These are phyloP conservation scores for Panagrolaimus sp. DNA, from an alignment of 1,140 invertebrate genomes.

Conservation along the genomic window DNA sequence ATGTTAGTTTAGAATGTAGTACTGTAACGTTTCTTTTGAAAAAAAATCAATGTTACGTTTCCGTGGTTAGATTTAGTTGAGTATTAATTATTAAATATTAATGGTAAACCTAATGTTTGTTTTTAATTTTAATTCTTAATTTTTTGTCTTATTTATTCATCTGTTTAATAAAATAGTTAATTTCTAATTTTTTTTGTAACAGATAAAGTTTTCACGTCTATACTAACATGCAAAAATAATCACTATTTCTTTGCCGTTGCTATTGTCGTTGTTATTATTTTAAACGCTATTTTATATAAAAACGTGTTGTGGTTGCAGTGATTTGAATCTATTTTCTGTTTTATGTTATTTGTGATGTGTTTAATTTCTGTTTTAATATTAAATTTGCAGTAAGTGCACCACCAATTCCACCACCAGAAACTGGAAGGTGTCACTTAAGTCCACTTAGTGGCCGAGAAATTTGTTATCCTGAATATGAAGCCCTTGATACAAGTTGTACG, in stretches of 20 bases:
- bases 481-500: slow-evolving; percentile 55
- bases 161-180: not conserved
- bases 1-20: not conserved
- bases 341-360: not conserved
- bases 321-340: slow-evolving; percentile 1
- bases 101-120: slow-evolving; percentile 18
- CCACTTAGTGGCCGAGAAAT: slow-evolving; percentile 52
- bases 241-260: too few relatives aligned
- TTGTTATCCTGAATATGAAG: slow-evolving; percentile 53
- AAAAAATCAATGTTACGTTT: too few relatives aligned
- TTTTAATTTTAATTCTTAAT: slow-evolving; percentile 16
- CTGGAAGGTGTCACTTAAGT: slow-evolving; percentile 47
- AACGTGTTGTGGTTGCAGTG: not conserved
- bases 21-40: too few relatives aligned
- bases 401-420: slow-evolving; percentile 54
- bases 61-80: not conserved
- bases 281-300: not conserved
- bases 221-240: too few relatives aligned
- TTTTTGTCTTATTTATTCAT: not conserved
- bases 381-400: slow-evolving; percentile 52
- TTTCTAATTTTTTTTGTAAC: too few relatives aligned
- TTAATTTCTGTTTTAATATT: slow-evolving; percentile 15
- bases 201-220: too few relatives aligned
- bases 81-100: slow-evolving; percentile 5
- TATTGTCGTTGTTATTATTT: slow-evolving; percentile 4